Conservation (phyloP, 2,113 vertebrate species). For the Phalacrocorax aristotelis region DNA sequence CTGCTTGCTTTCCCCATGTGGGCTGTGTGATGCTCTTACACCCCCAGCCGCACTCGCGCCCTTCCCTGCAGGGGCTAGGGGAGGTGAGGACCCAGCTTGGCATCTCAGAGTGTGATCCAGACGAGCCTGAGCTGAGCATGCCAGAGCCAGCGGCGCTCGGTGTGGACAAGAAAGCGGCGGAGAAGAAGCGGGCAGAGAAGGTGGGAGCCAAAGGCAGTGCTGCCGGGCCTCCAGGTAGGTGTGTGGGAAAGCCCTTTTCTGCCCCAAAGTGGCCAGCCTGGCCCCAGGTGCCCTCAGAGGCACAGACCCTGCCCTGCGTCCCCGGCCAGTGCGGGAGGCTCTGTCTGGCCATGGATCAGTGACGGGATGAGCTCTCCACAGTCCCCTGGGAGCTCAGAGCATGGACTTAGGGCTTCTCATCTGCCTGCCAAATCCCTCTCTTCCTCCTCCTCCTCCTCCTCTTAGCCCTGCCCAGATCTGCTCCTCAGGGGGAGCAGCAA, state of each 20-base stretch:
- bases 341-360: rapidly evolving
- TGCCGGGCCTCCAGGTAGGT: neutral
- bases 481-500: neutral
- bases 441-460: neutral
- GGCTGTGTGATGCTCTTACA: neutral
- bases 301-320: neutral
- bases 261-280: neutral
- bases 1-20: rapidly evolving
- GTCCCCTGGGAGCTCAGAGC: neutral
- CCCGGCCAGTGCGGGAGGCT: neutral
- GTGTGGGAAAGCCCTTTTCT: neutral
- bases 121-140: constrained; percentile 34
- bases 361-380: neutral
- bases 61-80: constrained; percentile 19
- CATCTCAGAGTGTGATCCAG: neutral
- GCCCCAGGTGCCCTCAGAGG: neutral
- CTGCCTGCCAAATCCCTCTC: neutral
- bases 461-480: no score
- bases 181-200: neutral
- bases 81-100: neutral
- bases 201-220: neutral
- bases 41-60: rapidly evolving
- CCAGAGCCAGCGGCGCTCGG: neutral
- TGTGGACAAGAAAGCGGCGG: neutral
- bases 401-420: neutral